Evolutionary conservation across 2,113 vertebrate species (phyloP), one percentile per base, ranked within the genome.

Genomic region (Cettia cetti): DNA sequence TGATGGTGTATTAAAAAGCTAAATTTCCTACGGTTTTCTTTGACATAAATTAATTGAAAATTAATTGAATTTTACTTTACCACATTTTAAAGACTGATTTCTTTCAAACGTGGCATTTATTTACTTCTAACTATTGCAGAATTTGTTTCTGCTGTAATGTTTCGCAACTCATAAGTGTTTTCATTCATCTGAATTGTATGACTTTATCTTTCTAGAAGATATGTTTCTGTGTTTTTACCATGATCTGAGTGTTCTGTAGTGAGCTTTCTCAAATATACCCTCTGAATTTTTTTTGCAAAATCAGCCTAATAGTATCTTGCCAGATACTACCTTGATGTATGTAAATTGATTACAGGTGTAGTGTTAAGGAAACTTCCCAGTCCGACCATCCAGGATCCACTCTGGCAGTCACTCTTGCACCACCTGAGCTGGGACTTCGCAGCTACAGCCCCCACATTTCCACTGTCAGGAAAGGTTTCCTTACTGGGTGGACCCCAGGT

Each of bases 1-100:
- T 84, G 80, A 84, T 82, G 27, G 2, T 82, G 40, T 95, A 91
- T 96, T 86, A n/a, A 82, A 86, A 94, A 86, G 33, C 92, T 81
- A 49, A 13, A 83, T 87, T 95, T 61, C 45, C 61, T 92, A 78
- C 28, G 28, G 44, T 44, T 95, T 97, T 82, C 7, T 74, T 89
- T 53, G 10, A 39, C 30, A 40, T 30, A 53, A 68, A 53, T n/a
- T n/a, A 59, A 66, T 60, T 52, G 20, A 26, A 82, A 47, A 59
- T 45, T 40, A 17, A 52, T 66, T 52, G 50, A 31, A 23, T 59
- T 81, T 66, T 40, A 35, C 74, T 86, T 71, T 44, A 90, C 40
- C 11, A 63, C 40, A 65, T 96, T 94, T 83, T 66, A 86, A 90
- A 92, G 53, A 68, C 19, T 4, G 68, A 45, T 84, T 97, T 80